Percentiles rank a stretch among this genome's conserved stretches.
phyloP scores from a whole-genome alignment of 2,797 vertebrate species.

The Pteronotus mesoamericanus region DNA sequence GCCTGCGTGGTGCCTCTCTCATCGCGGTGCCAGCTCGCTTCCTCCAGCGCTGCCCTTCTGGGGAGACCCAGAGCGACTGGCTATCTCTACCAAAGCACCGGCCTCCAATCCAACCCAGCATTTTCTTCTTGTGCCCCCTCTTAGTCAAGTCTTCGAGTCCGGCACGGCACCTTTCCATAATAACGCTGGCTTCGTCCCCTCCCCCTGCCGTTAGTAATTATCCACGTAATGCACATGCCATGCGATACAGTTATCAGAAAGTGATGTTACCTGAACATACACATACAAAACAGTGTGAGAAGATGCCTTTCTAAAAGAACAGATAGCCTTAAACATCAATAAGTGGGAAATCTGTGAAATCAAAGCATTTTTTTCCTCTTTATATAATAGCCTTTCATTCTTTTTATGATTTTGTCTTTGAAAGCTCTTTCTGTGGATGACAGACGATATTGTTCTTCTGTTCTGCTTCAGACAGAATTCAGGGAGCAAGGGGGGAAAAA shows the following conservation, averaged over 20 bases:
- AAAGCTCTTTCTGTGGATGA: constrained; percentile 86
- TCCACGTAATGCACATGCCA: constrained; percentile 66
- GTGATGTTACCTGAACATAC: constrained; percentile 74
- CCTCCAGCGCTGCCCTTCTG: background rate
- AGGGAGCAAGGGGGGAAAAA: constrained; percentile 74
- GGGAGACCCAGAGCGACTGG: background rate
- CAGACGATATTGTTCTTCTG: constrained; percentile 88
- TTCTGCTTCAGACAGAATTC: constrained; percentile 86
- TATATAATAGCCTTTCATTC: constrained; percentile 88
- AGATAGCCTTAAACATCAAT: constrained; percentile 86
- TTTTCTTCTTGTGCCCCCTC: background rate
- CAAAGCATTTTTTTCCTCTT: constrained; percentile 83
- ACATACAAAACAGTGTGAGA: constrained; percentile 80
- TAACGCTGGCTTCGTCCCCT: constrained; percentile 8
- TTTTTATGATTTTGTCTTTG: constrained; percentile 89
- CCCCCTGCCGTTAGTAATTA: constrained; percentile 33
- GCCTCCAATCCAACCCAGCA: background rate
- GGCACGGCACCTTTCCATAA: background rate
- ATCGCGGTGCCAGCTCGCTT: fast-evolving
- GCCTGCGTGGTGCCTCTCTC: background rate
- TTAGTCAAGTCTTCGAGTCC: background rate
- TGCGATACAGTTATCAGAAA: constrained; percentile 82
- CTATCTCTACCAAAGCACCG: background rate
- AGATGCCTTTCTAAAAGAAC: constrained; percentile 80
- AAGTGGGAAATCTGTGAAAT: constrained; percentile 84